Conservation (phyloP, 2,797 vertebrate genomes). For the Eidolon dupreanum region DNA sequence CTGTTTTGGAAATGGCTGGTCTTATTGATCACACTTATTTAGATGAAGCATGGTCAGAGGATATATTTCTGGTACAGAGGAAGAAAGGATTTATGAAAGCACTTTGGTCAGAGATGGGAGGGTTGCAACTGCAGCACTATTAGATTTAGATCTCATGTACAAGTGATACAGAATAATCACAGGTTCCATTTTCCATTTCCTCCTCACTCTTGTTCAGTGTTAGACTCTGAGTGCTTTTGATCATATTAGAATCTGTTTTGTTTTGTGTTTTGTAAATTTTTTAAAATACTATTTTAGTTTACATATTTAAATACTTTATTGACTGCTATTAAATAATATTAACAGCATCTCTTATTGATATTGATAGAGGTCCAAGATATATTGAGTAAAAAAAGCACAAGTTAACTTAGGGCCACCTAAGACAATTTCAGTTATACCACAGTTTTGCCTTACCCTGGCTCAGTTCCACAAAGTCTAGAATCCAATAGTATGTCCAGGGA, state of each 20-base stretch:
- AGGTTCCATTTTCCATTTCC: neutral
- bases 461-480: neutral
- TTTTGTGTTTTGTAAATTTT: neutral
- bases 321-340: constrained; percentile 1
- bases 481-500: neutral
- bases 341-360: neutral
- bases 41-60: neutral
- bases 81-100: neutral
- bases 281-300: neutral
- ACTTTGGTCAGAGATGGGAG: neutral
- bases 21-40: neutral
- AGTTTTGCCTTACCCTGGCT: neutral
- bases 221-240: neutral
- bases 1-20: constrained; percentile 38
- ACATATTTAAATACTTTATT: neutral
- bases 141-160: constrained; percentile 82
- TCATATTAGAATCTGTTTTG: neutral
- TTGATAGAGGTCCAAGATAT: neutral
- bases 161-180: neutral
- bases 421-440: neutral
- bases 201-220: neutral
- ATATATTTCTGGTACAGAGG: neutral
- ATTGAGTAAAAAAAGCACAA: neutral
- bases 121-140: neutral
- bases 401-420: neutral